A percentile compares a stretch with the other conserved stretches of the same genome.
Conservation (phyloP, 2,113 vertebrate genomes). For the Clarias gariepinus region DNA sequence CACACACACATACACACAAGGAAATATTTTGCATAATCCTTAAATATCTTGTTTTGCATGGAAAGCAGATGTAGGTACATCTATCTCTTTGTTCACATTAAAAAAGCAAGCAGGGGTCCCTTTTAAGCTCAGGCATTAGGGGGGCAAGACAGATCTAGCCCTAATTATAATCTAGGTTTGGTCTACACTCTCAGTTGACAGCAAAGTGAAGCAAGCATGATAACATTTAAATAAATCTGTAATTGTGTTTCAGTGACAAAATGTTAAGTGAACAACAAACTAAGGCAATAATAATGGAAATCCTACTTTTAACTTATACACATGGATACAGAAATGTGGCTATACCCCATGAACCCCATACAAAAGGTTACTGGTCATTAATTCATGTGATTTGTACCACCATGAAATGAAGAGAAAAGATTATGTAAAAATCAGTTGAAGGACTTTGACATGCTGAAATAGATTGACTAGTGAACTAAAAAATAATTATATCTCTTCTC, state of each 20-base stretch:
- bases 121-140: not conserved
- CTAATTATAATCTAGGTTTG: not conserved
- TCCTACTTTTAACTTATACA: not conserved
- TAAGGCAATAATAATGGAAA: not conserved
- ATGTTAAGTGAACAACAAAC: not conserved
- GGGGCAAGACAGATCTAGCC: not conserved
- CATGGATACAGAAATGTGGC: not conserved
- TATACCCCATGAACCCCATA: not conserved
- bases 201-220: not conserved
- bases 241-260: not conserved
- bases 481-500: not conserved
- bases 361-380: not conserved
- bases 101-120: not conserved
- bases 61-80: not conserved
- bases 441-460: not conserved
- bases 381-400: not conserved
- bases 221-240: not conserved
- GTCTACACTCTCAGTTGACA: too few relatives aligned
- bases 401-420: not conserved
- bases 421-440: not conserved
- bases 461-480: not conserved
- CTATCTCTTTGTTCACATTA: not conserved
- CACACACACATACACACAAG: not conserved
- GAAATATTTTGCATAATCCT: not conserved
- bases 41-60: not conserved